These are phyloP conservation scores for Channa argus DNA, from an alignment of 2,113 vertebrate genomes.

Conservation along the genomic window DNA sequence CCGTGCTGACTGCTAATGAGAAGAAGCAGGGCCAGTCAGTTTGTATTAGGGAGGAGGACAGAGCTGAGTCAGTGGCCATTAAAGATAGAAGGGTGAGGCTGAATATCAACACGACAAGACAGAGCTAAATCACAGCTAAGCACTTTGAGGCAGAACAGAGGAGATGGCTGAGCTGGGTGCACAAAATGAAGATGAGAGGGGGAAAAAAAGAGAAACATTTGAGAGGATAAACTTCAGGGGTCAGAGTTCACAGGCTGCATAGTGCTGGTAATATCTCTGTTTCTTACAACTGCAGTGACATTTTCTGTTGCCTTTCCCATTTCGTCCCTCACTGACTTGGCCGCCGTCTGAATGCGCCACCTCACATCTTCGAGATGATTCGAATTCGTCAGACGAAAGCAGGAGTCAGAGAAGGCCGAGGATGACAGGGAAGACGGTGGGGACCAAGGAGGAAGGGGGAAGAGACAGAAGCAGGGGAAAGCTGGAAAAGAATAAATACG, in stretches of 20 bases:
- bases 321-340: conserved; percentile 61
- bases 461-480: too few species aligned
- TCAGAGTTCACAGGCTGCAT: conserved; percentile 31
- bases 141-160: conserved; percentile 9
- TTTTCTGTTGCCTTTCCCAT: conserved; percentile 55
- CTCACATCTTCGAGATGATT: conserved; percentile 41
- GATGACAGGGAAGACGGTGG: background rate
- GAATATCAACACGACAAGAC: conserved; percentile 35
- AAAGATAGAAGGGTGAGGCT: conserved; percentile 21
- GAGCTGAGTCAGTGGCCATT: conserved; percentile 53
- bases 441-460: background rate
- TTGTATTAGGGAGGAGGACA: conserved; percentile 38
- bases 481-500: background rate
- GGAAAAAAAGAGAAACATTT: background rate
- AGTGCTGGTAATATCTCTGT: conserved; percentile 15
- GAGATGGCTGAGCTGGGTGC: background rate
- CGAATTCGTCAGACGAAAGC: conserved; percentile 20
- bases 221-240: conserved; percentile 8
- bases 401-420: conserved; percentile 2
- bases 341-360: conserved; percentile 26
- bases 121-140: conserved; percentile 28
- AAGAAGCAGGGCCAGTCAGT: conserved; percentile 38
- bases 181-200: background rate
- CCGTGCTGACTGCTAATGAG: conserved; percentile 40
- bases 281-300: conserved; percentile 51